A percentile compares a stretch with the other conserved stretches of the same genome.
phyloP scores from a whole-genome alignment of 2,888 invertebrate genomes.

The Argyresthia goedartella region DNA sequence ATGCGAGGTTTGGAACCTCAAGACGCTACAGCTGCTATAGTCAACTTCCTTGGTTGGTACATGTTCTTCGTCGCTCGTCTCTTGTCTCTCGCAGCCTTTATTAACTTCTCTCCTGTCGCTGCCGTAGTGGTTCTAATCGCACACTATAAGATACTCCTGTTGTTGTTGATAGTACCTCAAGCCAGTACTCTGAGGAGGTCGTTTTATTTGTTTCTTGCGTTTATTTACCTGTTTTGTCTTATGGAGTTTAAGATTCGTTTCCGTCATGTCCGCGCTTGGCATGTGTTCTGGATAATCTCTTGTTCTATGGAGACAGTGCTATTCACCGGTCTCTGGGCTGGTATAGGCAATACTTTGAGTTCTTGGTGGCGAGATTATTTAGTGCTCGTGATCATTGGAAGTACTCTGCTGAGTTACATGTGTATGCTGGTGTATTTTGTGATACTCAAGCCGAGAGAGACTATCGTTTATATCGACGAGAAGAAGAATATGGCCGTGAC shows the following conservation, averaged over 20 bases:
- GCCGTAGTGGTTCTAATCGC: slow-evolving; percentile 70
- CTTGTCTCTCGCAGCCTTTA: slow-evolving; percentile 77
- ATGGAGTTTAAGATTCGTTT: slow-evolving; percentile 86
- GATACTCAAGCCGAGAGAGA: slow-evolving; percentile 73
- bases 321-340: slow-evolving; percentile 78
- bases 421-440: slow-evolving; percentile 75
- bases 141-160: slow-evolving; percentile 77
- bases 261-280: slow-evolving; percentile 78
- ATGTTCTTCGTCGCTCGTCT: slow-evolving; percentile 79
- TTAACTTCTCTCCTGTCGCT: slow-evolving; percentile 74
- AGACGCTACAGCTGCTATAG: slow-evolving; percentile 76
- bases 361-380: slow-evolving; percentile 81
- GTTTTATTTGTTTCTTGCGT: slow-evolving; percentile 79
- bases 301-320: slow-evolving; percentile 76
- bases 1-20: slow-evolving; percentile 80
- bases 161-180: slow-evolving; percentile 76
- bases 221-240: slow-evolving; percentile 81
- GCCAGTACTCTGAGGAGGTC: slow-evolving; percentile 61
- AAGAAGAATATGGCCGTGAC: background rate
- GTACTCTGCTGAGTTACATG: slow-evolving; percentile 69
- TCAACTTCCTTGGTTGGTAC: slow-evolving; percentile 84
- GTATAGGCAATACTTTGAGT: slow-evolving; percentile 57
- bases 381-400: slow-evolving; percentile 72
- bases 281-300: slow-evolving; percentile 75
- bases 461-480: slow-evolving; percentile 44